Evolutionary conservation across 2,888 invertebrate genomes (phyloP).

Genomic region (Abrostola triplasia): DNA sequence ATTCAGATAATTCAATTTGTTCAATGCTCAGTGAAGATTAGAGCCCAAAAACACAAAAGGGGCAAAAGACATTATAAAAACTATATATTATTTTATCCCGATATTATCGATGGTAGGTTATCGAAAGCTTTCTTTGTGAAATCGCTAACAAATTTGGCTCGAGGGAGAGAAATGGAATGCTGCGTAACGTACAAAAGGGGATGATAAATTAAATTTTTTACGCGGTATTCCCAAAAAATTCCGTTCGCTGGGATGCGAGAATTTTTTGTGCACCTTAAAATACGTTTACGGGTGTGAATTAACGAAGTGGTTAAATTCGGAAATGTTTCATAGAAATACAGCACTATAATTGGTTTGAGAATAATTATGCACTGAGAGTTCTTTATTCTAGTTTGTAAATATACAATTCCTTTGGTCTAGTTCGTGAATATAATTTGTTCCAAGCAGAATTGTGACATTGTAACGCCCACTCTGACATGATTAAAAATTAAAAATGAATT

Average conservation of each 20-base stretch:
- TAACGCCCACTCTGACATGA: neutral
- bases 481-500: neutral
- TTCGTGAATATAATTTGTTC: slow-evolving; percentile 2
- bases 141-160: slow-evolving; percentile 49
- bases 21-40: slow-evolving; percentile 32
- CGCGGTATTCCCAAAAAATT: slow-evolving; percentile 26
- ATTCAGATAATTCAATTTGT: slow-evolving; percentile 43
- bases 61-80: slow-evolving; percentile 30
- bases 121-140: slow-evolving; percentile 53
- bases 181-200: slow-evolving; percentile 39
- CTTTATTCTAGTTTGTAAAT: too few relatives aligned
- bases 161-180: slow-evolving; percentile 39
- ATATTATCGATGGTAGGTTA: slow-evolving; percentile 48
- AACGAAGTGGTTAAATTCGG: slow-evolving; percentile 32
- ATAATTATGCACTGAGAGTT: neutral
- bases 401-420: too few relatives aligned
- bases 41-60: slow-evolving; percentile 37
- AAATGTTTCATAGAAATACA: slow-evolving; percentile 6
- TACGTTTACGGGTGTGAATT: slow-evolving; percentile 23
- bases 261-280: slow-evolving; percentile 32
- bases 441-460: neutral
- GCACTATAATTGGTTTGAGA: slow-evolving; percentile 2
- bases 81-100: slow-evolving; percentile 44
- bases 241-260: slow-evolving; percentile 10
- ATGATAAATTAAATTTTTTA: slow-evolving; percentile 54